A percentile compares a stretch with the other conserved stretches of the same genome.
phyloP scores from a whole-genome alignment of 1,140 invertebrate genomes.

The Ips typographus region DNA sequence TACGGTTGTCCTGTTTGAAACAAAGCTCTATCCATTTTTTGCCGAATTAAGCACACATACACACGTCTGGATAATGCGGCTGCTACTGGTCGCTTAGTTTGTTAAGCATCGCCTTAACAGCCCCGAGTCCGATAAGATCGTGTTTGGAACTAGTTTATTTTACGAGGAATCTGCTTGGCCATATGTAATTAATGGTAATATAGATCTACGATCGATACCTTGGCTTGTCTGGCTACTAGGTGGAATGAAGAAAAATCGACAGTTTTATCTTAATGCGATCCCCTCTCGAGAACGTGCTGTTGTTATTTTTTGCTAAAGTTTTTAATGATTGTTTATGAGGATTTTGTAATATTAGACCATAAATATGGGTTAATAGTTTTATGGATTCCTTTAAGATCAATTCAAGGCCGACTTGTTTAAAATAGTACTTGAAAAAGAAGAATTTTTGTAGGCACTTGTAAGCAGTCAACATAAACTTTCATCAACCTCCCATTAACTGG shows the following conservation, averaged over 20 bases:
- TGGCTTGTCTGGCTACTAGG: conserved; percentile 15
- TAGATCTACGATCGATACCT: conserved; percentile 25
- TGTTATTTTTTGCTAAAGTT: conserved; percentile 19
- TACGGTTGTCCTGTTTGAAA: neutral
- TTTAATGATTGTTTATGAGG: conserved; percentile 19
- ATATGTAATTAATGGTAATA: conserved; percentile 32
- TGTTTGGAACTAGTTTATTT: conserved; percentile 30
- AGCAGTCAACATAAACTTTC: too few species aligned
- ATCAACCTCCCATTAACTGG: too few species aligned
- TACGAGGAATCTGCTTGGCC: conserved; percentile 28
- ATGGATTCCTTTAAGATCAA: neutral
- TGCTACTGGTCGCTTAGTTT: neutral
- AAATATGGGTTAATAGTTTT: conserved; percentile 28
- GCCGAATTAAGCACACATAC: too few species aligned
- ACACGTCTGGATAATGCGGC: neutral
- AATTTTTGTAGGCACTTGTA: too few species aligned
- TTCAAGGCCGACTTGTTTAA: neutral
- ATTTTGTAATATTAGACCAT: conserved; percentile 6
- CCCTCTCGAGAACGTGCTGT: conserved; percentile 21
- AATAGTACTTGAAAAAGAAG: too few species aligned
- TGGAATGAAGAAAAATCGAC: conserved; percentile 13
- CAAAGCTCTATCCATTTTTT: too few species aligned
- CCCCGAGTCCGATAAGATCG: conserved; percentile 21
- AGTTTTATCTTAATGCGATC: conserved; percentile 33
- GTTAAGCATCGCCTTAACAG: conserved; percentile 12